phyloP scores from a whole-genome alignment of 2,888 invertebrate species.

The Drosophila paramelanica region DNA sequence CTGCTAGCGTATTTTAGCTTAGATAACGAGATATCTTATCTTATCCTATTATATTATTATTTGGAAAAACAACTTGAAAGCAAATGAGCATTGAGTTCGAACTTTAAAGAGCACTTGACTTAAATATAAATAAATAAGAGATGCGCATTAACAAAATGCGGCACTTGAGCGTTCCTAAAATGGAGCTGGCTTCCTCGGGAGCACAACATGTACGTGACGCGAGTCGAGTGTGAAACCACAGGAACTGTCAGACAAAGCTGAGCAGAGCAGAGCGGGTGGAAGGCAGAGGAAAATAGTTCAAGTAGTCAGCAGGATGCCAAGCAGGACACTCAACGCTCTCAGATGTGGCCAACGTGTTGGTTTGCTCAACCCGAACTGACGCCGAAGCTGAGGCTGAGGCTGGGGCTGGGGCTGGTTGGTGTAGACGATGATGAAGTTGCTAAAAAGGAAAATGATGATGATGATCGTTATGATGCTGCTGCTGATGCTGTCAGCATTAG shows the following conservation, averaged over 20 bases:
- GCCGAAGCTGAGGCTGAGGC: conserved; percentile 18
- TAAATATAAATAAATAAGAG: conserved; percentile 52
- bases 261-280: background rate
- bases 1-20: too few species aligned
- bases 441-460: conserved; percentile 8
- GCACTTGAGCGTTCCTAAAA: conserved; percentile 34
- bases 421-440: conserved; percentile 18
- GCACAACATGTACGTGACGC: conserved; percentile 61
- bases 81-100: conserved; percentile 25
- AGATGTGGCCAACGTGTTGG: conserved; percentile 46
- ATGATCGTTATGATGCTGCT: background rate
- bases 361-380: conserved; percentile 36
- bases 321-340: conserved; percentile 37
- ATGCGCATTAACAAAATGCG: conserved; percentile 56
- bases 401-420: conserved; percentile 5
- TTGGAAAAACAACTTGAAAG: conserved; percentile 13
- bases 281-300: background rate
- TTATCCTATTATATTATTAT: background rate
- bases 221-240: conserved; percentile 62
- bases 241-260: conserved; percentile 18
- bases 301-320: conserved; percentile 49
- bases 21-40: background rate
- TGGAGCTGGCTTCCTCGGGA: conserved; percentile 17
- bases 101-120: conserved; percentile 36
- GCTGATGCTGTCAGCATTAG: conserved; percentile 22